Evolutionary conservation across 2,113 vertebrate genomes (phyloP), one percentile per base, ranked within the genome.

Genomic region (Zapus hudsonius): DNA sequence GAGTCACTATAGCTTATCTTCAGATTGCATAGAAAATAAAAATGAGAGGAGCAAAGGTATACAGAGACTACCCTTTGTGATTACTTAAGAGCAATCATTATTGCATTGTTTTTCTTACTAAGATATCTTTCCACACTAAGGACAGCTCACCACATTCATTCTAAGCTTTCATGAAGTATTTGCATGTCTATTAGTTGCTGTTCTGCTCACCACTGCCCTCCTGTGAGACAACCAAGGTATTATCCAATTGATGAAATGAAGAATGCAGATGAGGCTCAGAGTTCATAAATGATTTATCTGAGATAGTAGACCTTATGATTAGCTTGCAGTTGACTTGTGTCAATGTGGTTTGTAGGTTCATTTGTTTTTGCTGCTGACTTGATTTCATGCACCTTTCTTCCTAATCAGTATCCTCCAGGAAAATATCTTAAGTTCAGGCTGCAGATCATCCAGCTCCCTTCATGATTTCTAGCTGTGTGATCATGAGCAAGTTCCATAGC

Each of bases 11-110:
- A 87, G 83, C 91, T 95, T 90, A 85, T 38, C 92, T 96, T 89
- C 73, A 89, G 83, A 92, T 95, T 96, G 90, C 85, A 97, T 73
- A 94, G 79, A 73, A 95, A 76, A 73, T 95, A 94, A 86, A n/a
- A 95, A 95, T 84, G 91, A 63, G 66, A 91, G 52, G 47, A 92
- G 13, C 17, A 55, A 74, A 92, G 57, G 86, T 29, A 27, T 9
- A 92, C 22, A 33, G 95, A 90, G 69, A 75, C 66, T 61, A 95
- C 75, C 13, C 22, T 40, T 70, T 89, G 13, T 89, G 47, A 92
- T 80, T 69, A 82, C 16, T 74, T 91, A n/a, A 27, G 7, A 42
- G 22, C 86, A 66, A 70, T 74, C 80, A 70, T 31, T 15, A 25
- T 52, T 36, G 25, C n/a, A 57, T 78, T 88, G 19, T 82, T 88